Conservation (phyloP, 2,888 invertebrate genomes). For the Spicauda simplicius region DNA sequence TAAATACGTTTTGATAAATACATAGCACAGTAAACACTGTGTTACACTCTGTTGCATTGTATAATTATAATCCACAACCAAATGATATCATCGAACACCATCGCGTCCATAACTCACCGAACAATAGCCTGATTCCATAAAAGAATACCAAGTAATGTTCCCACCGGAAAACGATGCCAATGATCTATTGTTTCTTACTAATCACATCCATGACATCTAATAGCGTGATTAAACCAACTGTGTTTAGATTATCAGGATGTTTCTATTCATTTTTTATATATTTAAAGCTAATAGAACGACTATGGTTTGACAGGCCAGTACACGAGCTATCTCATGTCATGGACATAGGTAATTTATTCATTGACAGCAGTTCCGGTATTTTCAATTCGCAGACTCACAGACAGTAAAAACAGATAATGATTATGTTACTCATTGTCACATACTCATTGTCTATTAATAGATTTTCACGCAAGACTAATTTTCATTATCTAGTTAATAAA, state of each 20-base stretch:
- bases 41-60: background rate
- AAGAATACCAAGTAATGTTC: constrained; percentile 20
- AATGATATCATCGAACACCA: background rate
- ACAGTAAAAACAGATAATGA: too few species aligned
- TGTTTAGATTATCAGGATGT: background rate
- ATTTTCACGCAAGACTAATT: too few species aligned
- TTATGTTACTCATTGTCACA: too few species aligned
- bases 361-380: too few species aligned
- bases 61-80: background rate
- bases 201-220: constrained; percentile 36
- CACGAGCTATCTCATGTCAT: too few species aligned
- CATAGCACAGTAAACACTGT: background rate
- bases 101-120: background rate
- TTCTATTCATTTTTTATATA: background rate
- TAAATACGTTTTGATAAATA: too few species aligned
- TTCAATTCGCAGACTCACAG: too few species aligned
- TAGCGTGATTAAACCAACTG: constrained; percentile 5
- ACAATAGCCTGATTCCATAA: constrained; percentile 14
- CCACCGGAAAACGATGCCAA: constrained; percentile 37
- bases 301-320: too few species aligned
- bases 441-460: too few species aligned
- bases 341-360: too few species aligned
- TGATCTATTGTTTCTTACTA: constrained; percentile 44
- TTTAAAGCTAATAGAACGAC: too few species aligned
- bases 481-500: too few species aligned